Conservation (phyloP, 2,113 vertebrate genomes). For the Naja naja region DNA sequence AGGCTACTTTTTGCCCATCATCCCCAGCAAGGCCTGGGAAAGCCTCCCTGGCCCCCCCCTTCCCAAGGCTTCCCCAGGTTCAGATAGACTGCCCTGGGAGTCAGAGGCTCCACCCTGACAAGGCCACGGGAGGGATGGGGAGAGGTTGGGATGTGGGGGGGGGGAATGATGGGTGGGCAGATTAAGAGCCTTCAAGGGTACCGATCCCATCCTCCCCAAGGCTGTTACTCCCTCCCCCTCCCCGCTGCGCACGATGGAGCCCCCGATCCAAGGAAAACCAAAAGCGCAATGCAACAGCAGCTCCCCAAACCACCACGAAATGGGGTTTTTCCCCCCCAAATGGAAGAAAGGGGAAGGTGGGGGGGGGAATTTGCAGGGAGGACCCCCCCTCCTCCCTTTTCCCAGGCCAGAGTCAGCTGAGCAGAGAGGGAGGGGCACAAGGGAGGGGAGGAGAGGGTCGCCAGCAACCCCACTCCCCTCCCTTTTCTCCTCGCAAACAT, state of each 20-base stretch:
- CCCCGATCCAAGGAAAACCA: neutral
- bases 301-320: fast-evolving
- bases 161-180: neutral
- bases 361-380: neutral
- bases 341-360: neutral
- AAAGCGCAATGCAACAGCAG: neutral
- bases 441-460: neutral
- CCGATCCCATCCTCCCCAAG: neutral
- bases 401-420: neutral
- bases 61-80: too few relatives aligned
- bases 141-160: neutral
- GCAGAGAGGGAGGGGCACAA: neutral
- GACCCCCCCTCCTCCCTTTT: neutral
- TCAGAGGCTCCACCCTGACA: neutral
- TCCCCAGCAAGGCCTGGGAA: neutral
- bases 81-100: neutral
- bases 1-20: neutral
- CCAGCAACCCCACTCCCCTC: neutral
- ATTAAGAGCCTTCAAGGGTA: neutral
- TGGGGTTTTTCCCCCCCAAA: neutral
- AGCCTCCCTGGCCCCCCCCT: neutral
- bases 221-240: neutral
- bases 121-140: neutral
- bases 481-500: neutral
- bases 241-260: neutral